Conservation (phyloP, 2,113 vertebrate genomes). For the Hypanus sabinus region DNA sequence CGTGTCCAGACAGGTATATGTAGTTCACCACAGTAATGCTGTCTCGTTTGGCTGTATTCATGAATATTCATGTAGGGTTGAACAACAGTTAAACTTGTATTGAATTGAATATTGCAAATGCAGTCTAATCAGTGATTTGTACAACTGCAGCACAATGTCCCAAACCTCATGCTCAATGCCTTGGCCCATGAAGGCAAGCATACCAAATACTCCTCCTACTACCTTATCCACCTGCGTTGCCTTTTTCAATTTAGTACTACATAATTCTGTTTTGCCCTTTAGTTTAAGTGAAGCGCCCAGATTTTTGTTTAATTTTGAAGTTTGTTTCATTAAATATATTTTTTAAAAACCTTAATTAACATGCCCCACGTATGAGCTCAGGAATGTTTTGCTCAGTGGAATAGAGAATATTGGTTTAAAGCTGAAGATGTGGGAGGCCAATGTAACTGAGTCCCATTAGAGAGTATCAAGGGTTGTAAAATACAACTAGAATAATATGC, state of each 20-base stretch:
- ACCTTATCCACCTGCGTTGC: no score
- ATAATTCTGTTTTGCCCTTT: not conserved
- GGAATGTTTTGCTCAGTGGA: not conserved
- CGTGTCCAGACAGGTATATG: no score
- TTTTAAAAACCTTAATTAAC: not conserved
- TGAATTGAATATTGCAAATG: no score
- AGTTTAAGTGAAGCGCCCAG: not conserved
- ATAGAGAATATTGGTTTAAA: not conserved
- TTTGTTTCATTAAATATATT: not conserved
- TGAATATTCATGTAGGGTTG: no score
- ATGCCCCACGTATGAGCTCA: not conserved
- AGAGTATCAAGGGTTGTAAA: not conserved
- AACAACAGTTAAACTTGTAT: no score
- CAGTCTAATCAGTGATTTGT: no score
- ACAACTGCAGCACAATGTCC: no score
- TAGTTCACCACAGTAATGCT: no score
- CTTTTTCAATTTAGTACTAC: not conserved
- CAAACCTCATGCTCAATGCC: no score
- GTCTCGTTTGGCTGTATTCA: no score
- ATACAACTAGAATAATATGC: not conserved
- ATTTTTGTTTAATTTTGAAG: not conserved
- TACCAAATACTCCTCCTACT: no score
- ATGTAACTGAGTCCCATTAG: constrained; percentile 12
- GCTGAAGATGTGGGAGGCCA: not conserved
- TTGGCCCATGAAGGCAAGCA: no score